These are phyloP conservation scores for Margarornis squamiger DNA, from an alignment of 2,797 vertebrate species.

Conservation along the genomic window DNA sequence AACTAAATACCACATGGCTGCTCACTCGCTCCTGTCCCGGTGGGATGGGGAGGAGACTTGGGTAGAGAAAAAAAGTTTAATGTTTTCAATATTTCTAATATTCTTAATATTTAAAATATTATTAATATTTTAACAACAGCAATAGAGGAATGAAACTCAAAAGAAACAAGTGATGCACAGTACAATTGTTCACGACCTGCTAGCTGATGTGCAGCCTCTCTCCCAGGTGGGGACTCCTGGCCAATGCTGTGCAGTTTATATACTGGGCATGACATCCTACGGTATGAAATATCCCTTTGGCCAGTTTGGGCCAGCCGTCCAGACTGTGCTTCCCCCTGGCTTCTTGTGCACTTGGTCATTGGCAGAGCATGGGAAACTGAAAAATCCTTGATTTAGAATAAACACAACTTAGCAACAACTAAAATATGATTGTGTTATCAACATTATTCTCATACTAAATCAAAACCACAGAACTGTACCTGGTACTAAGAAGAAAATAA, in stretches of 20 bases:
- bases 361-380: not conserved
- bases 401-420: not conserved
- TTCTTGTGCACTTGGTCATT: not conserved
- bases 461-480: not conserved
- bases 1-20: not conserved
- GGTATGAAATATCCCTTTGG: not conserved
- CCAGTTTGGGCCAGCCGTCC: not conserved
- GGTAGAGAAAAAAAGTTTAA: not conserved
- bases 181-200: not conserved
- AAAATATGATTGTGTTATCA: not conserved
- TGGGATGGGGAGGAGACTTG: not conserved
- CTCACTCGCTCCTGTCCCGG: fast-evolving
- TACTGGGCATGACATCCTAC: not conserved
- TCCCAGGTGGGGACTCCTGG: not conserved
- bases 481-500: not conserved
- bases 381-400: not conserved
- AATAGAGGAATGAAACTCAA: not conserved
- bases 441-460: not conserved
- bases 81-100: not conserved
- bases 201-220: not conserved
- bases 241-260: not conserved
- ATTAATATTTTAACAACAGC: too few species aligned
- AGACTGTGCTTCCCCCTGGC: fast-evolving
- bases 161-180: not conserved
- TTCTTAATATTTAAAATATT: too few species aligned